A percentile compares a stretch with the other conserved stretches of the same genome.
These are phyloP conservation scores for Phenganax subtilis DNA, from an alignment of 92 coral and sea anemone genomes.

Conservation along the genomic window DNA sequence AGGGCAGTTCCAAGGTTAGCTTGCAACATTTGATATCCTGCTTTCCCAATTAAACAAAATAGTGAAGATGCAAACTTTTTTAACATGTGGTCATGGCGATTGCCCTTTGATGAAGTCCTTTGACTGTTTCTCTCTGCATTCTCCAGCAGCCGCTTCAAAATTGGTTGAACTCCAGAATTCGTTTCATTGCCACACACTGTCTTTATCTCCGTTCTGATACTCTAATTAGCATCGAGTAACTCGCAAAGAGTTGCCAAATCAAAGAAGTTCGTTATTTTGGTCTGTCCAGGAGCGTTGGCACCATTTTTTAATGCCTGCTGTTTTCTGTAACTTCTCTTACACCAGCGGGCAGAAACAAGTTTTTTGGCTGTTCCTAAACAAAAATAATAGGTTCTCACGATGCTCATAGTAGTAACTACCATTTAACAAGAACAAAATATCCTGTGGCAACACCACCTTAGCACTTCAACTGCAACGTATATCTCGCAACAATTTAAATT, in stretches of 20 bases:
- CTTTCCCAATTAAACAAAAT: conserved; percentile 2
- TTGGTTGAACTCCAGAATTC: neutral
- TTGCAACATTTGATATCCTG: neutral
- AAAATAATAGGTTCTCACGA: neutral
- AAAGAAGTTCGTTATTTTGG: neutral
- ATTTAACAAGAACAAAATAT: too few relatives aligned
- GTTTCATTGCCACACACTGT: neutral
- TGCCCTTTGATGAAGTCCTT: neutral
- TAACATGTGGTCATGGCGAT: neutral
- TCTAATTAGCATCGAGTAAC: neutral
- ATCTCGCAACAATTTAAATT: too few relatives aligned
- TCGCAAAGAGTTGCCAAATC: neutral
- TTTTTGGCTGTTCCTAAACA: neutral
- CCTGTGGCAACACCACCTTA: too few relatives aligned
- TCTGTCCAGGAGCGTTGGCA: neutral
- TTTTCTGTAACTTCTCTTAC: neutral
- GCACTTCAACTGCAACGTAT: too few relatives aligned
- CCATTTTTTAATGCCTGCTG: neutral
- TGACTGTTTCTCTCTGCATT: neutral
- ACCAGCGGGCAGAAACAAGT: neutral
- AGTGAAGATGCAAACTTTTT: neutral
- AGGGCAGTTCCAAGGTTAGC: neutral
- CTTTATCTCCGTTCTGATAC: neutral
- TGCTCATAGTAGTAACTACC: too few relatives aligned
- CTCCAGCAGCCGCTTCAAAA: neutral